phyloP scores from a whole-genome alignment of 1,140 invertebrate species.

The Rhynchophorus ferrugineus region DNA sequence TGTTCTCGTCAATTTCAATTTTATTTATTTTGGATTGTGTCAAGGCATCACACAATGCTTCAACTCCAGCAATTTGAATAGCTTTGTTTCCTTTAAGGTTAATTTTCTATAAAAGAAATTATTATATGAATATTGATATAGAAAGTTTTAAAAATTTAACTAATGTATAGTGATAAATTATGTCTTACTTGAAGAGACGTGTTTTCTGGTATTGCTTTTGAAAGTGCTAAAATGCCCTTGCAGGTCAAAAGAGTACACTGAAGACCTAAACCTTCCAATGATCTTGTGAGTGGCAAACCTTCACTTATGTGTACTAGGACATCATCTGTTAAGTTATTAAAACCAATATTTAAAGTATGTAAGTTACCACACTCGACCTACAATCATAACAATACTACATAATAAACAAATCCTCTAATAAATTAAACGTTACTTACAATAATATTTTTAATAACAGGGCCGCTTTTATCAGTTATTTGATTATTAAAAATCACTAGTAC shows the following conservation, averaged over 20 bases:
- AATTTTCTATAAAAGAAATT: slow-evolving; percentile 36
- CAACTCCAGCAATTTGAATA: slow-evolving; percentile 32
- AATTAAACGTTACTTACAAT: slow-evolving; percentile 35
- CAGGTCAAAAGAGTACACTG: slow-evolving; percentile 36
- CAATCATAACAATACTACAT: slow-evolving; percentile 12
- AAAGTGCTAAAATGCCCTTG: slow-evolving; percentile 28
- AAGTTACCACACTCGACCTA: slow-evolving; percentile 32
- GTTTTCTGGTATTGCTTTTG: slow-evolving; percentile 30
- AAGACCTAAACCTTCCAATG: slow-evolving; percentile 34
- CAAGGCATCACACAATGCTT: slow-evolving; percentile 31
- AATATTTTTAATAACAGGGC: slow-evolving; percentile 29
- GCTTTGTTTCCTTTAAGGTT: slow-evolving; percentile 38
- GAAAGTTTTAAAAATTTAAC: slow-evolving; percentile 1
- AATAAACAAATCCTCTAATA: not conserved
- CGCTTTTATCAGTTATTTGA: slow-evolving; percentile 36
- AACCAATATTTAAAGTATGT: slow-evolving; percentile 36
- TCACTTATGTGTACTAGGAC: slow-evolving; percentile 27
- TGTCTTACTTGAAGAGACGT: slow-evolving; percentile 28
- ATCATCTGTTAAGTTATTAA: slow-evolving; percentile 35
- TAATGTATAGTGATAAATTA: not conserved
- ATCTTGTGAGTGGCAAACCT: slow-evolving; percentile 24
- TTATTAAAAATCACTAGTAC: slow-evolving; percentile 37
- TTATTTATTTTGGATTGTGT: slow-evolving; percentile 33
- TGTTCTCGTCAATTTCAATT: slow-evolving; percentile 36
- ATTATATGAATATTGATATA: not conserved